Base-by-base conservation (phyloP, 2,113 vertebrate genomes). In the Grantiella picta region DNA sequence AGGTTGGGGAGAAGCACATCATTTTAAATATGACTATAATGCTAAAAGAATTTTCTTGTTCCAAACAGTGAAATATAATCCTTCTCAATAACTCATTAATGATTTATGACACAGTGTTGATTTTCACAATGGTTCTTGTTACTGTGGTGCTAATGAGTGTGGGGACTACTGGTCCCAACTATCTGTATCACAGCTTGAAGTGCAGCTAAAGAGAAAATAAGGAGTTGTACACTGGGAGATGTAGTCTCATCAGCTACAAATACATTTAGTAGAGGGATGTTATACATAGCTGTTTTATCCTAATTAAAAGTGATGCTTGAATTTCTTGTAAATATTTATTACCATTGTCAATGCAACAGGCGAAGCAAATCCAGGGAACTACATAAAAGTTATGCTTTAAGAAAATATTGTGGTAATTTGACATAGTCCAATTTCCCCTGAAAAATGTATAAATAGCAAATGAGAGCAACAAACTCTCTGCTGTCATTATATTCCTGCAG, bases 381-480 rank as follows among this genome's bases (percentile, higher is more conserved):
- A 76, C 75, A 56, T 49, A 57, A 38, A 89, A 93, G 50, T 73
- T 63, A 70, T 47, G n/a, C 42, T 80, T 65, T 25, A 54, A 80
- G 57, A 95, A 95, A 91, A 82, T 77, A 77, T 20, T 79, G 45
- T 33, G 38, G 75, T 70, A 85, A 96, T 86, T 77, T 59, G 33
- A 88, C 42, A 88, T 54, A 52, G 60, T 80, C 70, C 8, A 38
- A 47, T 88, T 91, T 86, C 35, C 71, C 63, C 50, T 54, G 50
- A 77, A 95, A 95, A 82, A 59, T 24, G 21, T 70, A 91, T 86
- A 94, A 92, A 93, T 77, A 93, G 90, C 82, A 95, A 91, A 91
- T 66, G 78, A 95, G 82, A 90, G 63, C 82, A 91, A 84, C 71
- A 93, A 95, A 94, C 42, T 85, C 85, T 85, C 81, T 87, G 78